A percentile compares a stretch with the other conserved stretches of the same genome.
Evolutionary conservation across 1,140 invertebrate genomes (phyloP).

Genomic region (Plectrocnemia conspersa): DNA sequence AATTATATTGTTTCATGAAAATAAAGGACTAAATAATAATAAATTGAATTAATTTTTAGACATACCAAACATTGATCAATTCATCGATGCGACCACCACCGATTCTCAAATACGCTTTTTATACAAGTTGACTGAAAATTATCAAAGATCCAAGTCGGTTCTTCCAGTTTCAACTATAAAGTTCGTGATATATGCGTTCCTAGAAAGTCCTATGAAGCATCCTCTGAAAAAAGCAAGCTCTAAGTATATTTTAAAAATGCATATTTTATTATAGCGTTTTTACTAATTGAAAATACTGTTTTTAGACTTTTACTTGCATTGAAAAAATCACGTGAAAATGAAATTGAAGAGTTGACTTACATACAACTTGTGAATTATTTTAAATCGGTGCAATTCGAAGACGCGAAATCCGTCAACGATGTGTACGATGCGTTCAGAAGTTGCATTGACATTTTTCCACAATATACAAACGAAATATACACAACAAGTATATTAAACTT

Average conservation of each 20-base stretch:
- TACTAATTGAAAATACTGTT: background rate
- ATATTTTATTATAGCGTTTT: background rate
- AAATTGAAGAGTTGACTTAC: conserved; percentile 12
- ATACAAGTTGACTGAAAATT: conserved; percentile 24
- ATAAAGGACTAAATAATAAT: too few relatives aligned
- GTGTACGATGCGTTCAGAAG: conserved; percentile 23
- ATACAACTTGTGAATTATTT: conserved; percentile 9
- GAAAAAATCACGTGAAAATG: conserved; percentile 1
- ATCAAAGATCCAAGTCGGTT: conserved; percentile 5
- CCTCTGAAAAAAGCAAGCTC: conserved; percentile 27
- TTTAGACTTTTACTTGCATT: conserved; percentile 17
- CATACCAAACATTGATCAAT: conserved; percentile 16
- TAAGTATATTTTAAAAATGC: conserved; percentile 6
- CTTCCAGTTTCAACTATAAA: conserved; percentile 2
- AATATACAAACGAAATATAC: background rate
- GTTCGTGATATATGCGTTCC: conserved; percentile 26
- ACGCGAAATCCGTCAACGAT: conserved; percentile 17
- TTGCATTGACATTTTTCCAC: conserved; percentile 28
- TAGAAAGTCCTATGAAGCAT: conserved; percentile 32
- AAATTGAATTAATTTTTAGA: too few relatives aligned
- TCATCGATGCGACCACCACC: conserved; percentile 15
- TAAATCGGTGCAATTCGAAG: background rate
- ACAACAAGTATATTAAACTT: conserved; percentile 14
- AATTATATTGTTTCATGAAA: too few relatives aligned
- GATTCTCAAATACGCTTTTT: conserved; percentile 24